Base-by-base conservation (phyloP, 2,888 invertebrate species). In the Ophraella communa region DNA sequence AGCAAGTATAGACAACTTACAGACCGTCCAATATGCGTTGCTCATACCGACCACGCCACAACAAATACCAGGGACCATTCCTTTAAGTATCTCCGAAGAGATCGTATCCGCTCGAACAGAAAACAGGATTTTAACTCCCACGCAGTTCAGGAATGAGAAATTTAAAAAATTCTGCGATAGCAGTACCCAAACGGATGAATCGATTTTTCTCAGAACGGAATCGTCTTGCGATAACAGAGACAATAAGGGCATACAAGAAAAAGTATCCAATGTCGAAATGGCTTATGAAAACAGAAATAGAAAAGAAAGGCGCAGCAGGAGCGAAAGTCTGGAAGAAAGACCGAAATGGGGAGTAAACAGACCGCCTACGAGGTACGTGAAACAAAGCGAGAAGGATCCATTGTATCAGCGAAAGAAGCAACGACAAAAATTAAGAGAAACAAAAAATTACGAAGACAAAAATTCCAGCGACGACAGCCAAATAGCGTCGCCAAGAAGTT, bases 351-450 rank as follows among this genome's bases (percentile, higher is more conserved):
- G 90, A 44, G 91, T 88, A 1, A 91, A 91, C 74, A 85, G 89
- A 69, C 93, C 94, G 4, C 89, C 89, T 21, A 91, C 91, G 8
- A 90, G 93, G 74, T 95, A 94, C 77, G 87, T 94, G 65, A 94
- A 94, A 77, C 94, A 95, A 82, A 94, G 94, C 76, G 95, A 95
- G 79, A 92, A 94, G 76, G 95, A 95, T 83, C 93, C 93, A 0
- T 89, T 92, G 79, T 93, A 93, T 74, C 89, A 89, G 79, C 87
- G 89, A 77, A 84, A 89, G 67, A 90, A 91, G 80, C 82, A 89
- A 59, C 84, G 89, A 17, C 87, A 88, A 76, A 88, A 89, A 78
- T 85, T 88, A 69, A 86, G 90, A 64, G 83, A 81, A 54, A 74
- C 79, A 7, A 83, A 83, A 66, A 79, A 80, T 3, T 84, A 83